Evolutionary conservation across 1,140 invertebrate species (phyloP).

Genomic region (Polypedilum pembai): DNA sequence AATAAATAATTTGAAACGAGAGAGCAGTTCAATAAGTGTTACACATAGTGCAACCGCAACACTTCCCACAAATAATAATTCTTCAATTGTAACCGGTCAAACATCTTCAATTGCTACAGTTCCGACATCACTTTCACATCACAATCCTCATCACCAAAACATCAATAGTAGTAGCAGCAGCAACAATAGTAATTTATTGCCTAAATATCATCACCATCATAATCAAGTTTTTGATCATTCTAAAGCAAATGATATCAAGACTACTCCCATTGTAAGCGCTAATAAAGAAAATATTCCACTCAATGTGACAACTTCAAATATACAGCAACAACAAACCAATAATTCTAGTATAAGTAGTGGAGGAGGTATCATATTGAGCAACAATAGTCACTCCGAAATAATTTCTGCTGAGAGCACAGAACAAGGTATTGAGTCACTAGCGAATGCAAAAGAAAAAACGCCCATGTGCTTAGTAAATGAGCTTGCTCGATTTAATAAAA

Average conservation of each 20-base stretch:
- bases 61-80: constrained; percentile 24
- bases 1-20: constrained; percentile 19
- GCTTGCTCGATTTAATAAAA: constrained; percentile 92
- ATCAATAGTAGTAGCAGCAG: too few relatives aligned
- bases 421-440: constrained; percentile 39
- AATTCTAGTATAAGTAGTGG: too few relatives aligned
- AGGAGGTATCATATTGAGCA: not conserved
- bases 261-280: not conserved
- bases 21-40: constrained; percentile 24
- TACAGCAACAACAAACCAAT: constrained; percentile 20
- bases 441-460: constrained; percentile 91
- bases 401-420: not conserved
- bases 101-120: not conserved
- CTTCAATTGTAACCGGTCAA: constrained; percentile 17
- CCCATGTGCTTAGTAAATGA: constrained; percentile 99
- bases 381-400: not conserved
- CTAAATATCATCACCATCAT: not conserved
- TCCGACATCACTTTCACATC: not conserved
- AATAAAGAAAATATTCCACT: constrained; percentile 29
- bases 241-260: not conserved
- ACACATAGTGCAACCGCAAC: constrained; percentile 20
- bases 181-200: not conserved
- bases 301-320: constrained; percentile 20
- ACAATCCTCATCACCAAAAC: not conserved
- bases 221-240: not conserved